Base-by-base conservation (phyloP, 2,888 invertebrate species). In the Bellardia bayeri region DNA sequence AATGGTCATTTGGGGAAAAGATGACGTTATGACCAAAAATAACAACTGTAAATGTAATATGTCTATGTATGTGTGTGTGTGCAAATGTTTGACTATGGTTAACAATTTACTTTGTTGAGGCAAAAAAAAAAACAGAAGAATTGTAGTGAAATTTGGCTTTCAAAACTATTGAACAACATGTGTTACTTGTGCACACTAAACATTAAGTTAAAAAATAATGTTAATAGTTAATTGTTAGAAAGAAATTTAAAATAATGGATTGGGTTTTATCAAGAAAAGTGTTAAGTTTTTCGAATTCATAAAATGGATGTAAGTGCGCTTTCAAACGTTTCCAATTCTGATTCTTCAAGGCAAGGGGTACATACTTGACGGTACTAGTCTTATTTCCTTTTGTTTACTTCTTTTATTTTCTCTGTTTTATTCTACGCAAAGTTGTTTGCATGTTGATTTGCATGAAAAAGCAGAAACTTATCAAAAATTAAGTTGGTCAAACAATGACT, bases 1-100 rank as follows among this genome's bases (percentile, higher is more conserved):
- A 72, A 56, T 79, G 78, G 72, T 84, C 78, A 84, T 79, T 84
- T 84, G 76, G 72, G 54, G 49, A 64, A 78, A 54, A 23, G 33
- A 56, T 71, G 23, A 78, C 72, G 68, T 78, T 78, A 49, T 72
- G 71, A 49, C 45, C 49, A 75, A 64, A 72, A 81, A 63, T 45
- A 58, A 3, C 56, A 79, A 69, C 45, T 13, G n/a, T 14, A n/a
- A 23, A 3, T 16, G 16, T 51, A 40, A 33, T 45, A 16, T 66
- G 14, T 54, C 3, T 30, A n/a, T 51, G 64, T 54, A 40, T 40
- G 40, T 40, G 5, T 40, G 40, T 40, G 40, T 40, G 5, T 40
- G 40, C 8, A 40, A 7, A 3, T 63, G 7, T 30, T 30, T 30
- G 2, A 63, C 14, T 54, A 64, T 56, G 42, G 13, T 23, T 13